phyloP scores from a whole-genome alignment of 2,797 vertebrate species.

The Acrossocheilus fasciatus region DNA sequence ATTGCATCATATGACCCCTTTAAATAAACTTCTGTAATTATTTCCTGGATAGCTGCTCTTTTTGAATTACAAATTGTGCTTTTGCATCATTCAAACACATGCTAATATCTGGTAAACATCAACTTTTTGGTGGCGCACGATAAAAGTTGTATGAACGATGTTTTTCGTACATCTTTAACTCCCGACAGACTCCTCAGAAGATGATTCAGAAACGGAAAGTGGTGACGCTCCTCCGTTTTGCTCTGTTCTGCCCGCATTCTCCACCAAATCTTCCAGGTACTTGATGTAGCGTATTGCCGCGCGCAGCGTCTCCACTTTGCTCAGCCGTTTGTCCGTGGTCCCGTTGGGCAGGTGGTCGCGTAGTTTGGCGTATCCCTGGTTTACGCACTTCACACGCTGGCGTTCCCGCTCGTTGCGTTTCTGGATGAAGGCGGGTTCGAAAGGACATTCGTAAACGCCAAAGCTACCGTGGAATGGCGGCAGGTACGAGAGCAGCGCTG shows the following conservation, averaged over 20 bases:
- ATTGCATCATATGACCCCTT: background rate
- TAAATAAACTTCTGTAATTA: background rate
- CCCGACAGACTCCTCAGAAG: conserved; percentile 62
- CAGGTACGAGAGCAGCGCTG: conserved; percentile 75
- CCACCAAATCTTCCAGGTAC: conserved; percentile 82
- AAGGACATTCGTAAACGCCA: conserved; percentile 80
- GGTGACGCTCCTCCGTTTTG: conserved; percentile 28
- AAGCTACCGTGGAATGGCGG: conserved; percentile 77
- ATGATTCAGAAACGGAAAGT: conserved; percentile 26
- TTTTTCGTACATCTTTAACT: conserved; percentile 41
- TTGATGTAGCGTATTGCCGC: conserved; percentile 88
- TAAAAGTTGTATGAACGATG: background rate
- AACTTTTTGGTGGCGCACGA: background rate
- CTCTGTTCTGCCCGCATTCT: conserved; percentile 22
- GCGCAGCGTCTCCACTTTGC: conserved; percentile 87
- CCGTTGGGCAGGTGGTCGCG: conserved; percentile 82
- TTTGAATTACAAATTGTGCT: background rate
- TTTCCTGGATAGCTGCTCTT: background rate
- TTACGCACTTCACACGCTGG: conserved; percentile 84
- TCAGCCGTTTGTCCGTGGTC: conserved; percentile 79
- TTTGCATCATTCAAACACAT: background rate
- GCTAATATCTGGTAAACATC: background rate
- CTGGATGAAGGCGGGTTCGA: conserved; percentile 86
- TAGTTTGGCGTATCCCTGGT: conserved; percentile 85
- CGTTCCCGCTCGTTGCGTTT: conserved; percentile 88